Evolutionary conservation across 2,888 invertebrate species (phyloP), one percentile per base, ranked within the genome.

Genomic region (Drosophila basisetae): DNA sequence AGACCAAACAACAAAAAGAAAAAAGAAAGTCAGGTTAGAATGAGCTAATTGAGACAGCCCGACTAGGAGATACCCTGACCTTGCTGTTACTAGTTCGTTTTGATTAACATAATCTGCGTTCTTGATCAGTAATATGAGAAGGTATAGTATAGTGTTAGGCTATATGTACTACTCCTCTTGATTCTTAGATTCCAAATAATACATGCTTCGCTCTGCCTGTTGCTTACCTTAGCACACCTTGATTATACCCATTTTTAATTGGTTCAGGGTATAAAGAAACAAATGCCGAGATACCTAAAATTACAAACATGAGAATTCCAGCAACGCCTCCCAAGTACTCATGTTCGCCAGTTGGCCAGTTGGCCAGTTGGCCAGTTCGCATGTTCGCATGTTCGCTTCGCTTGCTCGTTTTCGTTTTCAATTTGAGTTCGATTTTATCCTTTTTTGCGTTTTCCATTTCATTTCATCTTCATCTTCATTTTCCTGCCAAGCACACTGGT

Each of bases 401-500:
- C 74, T 73, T 58, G 22, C 31, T 58, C 28, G 30, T 58, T 41
- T 43, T 58, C 82, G 79, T 71, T 59, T 65, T 59, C 50, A 50
- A 11, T 80, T 80, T 82, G 68, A 79, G 55, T 55, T 62, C 53
- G 61, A 39, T 55, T 62, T 31, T 55, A 62, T 47, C 52, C 33
- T 43, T 16, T 16, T 43, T 30, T 41, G 41, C 30, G 58, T 41
- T 58, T 58, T 58, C 43, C 58, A 58, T 58, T 58, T 58, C 43
- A 58, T 58, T 31, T 58, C 58, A 55, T 39, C 28, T 28, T 82
- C 82, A 76, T 83, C 69, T 80, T 83, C 66, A 76, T 83, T 80
- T 80, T 78, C 66, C 66, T 75, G 74, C 58, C 49, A 63, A 70
- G 65, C 63, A 63, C 47, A 69, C 70, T 65, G 64, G 53, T 43